Base-by-base conservation (phyloP, 2,113 vertebrate genomes). In the Emydocephalus ijimae region DNA sequence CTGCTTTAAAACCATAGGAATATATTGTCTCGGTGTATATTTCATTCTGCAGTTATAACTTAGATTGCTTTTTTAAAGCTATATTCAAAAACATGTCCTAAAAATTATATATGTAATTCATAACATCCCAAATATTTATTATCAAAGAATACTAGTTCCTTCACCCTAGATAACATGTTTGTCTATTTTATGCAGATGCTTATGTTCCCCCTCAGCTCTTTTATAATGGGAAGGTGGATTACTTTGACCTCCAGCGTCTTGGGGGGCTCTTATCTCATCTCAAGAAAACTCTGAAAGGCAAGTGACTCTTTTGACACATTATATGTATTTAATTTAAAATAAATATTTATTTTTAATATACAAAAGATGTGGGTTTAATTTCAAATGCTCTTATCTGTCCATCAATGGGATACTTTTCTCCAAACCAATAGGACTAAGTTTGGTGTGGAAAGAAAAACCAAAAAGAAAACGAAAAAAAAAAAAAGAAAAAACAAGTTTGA, bases 201-300 rank as follows among this genome's bases (percentile, higher is more conserved):
- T 99, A 99, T 89, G 97, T 99, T 21, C 99, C 99, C 1, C 99
- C 99, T 24, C 99, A 99, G 96, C 96, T 99, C 85, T 99, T 99
- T 97, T 99, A 99, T 96, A 99, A 99, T 2, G 99, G 99, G 92
- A 99, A 99, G 92, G 99, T 99, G 95, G 99, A 99, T 96, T 99
- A 99, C 97, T 99, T 99, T 81, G 99, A 99, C 96, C 98, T 99
- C 87, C 99, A 99, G 97, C 97, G 99, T 54, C 98, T 99, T 0
- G 99, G 99, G 8, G 99, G 99, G 10, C 98, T 99, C 57, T 97
- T 99, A 29, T 99, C 99, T n/a, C 99, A 99, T 94, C 97, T 99
- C 59, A 99, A 99, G 96, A 99, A 99, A 93, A 99, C 98, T 0
- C 98, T 99, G 29, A 99, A 98, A 99, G 99, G 98, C 98, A 92